Evolutionary conservation across 2,113 vertebrate genomes (phyloP), one percentile per base, ranked within the genome.

Genomic region (Tragulus kanchil): DNA sequence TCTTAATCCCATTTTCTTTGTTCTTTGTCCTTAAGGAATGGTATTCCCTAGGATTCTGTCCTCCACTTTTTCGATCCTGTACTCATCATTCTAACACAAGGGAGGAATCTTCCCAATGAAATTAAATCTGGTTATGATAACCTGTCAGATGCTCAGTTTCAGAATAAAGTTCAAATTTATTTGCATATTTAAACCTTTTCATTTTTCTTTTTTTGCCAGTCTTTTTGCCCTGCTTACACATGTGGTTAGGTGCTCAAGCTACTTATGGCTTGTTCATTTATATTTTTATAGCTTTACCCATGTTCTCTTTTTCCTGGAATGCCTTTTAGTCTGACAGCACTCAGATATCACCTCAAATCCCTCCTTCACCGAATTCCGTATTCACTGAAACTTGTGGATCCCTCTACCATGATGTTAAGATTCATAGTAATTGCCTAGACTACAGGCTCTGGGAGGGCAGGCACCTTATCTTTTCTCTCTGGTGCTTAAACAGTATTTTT

Each of bases 301-400:
- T 92, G 9, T 97, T 71, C 15, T 65, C 95, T 62, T 75, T 83
- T 79, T 69, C 9, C 21, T 65, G 26, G 75, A 89, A 84, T 85
- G 28, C 4, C 45, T 89, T 95, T 77, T 13, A n/a, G 2, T 73
- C 7, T 61, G 36, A 17, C 19, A 81, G 7, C 36, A 82, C 73
- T 92, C n/a, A 61, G 56, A 54, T 54, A 79, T 82, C 26, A 65
- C 31, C n/a, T 77, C 14, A 25, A 93, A 26, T 83, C 26, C 42
- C 83, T 87, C 54, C 78, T 45, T 28, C 7, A 17, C 11, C 19
- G 84, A 45, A 79, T 59, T 54, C 84, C 11, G 5, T 45, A 19
- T 52, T 85, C 11, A 25, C 36, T 81, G 7, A 48, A 42, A 5
- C 8, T 12, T 48, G 14, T 89, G 9, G 62, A 59, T 73, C 19